Evolutionary conservation across 2,797 vertebrate genomes (phyloP), one percentile per base, ranked within the genome.

Genomic region (Streptopelia turtur): DNA sequence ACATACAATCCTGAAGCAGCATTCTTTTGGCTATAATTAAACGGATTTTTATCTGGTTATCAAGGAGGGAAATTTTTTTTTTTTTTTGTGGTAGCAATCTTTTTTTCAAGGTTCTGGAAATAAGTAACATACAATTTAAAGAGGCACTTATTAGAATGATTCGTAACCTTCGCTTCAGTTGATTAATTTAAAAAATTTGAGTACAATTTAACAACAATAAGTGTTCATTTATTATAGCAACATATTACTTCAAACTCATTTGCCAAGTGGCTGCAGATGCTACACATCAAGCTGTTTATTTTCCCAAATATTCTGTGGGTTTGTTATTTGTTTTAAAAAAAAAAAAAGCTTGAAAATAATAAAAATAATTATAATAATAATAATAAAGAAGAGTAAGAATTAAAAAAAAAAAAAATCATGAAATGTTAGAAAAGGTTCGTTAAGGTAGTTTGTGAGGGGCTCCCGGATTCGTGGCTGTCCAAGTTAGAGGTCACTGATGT

Each of bases 401-500:
- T 87, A 69, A 72, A 82, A 83, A 63, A 89, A 94, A 68, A 77
- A 31, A 64, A 87, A 96, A 86, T 45, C 43, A 45, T 93, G 97
- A 98, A 98, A 97, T 98, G 98, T 99, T 99, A 99, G 99, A 99
- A 99, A 99, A 99, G 99, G 98, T 99, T 99, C 97, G 99, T 99
- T 98, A 99, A 98, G 98, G 99, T 99, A 98, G 99, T 99, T 98
- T 99, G 99, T 95, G 99, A 99, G 98, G 99, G 99, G 98, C 99
- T 99, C 97, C 99, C 99, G 96, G 99, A 98, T 98, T 99, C 99
- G 98, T 98, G 99, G 99, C 99, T 99, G 99, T 99, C 99, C 99
- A 99, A 98, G 99, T 98, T 99, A 99, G 99, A 99, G 98, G 99
- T 99, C 98, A 99, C 99, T 97, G 99, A 98, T 97, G 99, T 99